Base-by-base conservation (phyloP, 2,888 invertebrate species). In the Rhamnusium bicolor region DNA sequence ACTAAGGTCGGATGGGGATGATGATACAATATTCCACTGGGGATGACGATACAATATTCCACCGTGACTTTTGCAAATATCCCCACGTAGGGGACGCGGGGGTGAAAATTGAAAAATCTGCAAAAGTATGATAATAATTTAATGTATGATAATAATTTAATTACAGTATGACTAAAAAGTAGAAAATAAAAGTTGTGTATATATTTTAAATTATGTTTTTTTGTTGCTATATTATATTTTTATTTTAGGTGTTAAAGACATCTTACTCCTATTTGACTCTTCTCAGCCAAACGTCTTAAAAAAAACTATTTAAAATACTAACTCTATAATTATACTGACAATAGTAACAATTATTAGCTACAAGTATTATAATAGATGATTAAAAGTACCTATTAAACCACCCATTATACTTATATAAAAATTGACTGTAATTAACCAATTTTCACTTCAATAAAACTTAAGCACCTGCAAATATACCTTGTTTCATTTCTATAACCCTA, bases 261-360 rank as follows among this genome's bases (percentile, higher is more conserved):
- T 68, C 80, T 5, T 80, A 80, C 46, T 80, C 80, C 1, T 80
- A 76, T 27, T 10, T 78, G 21, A 74, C 80, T 16, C 60, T 76
- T 4, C 49, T 76, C 14, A 72, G 70, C 14, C 70, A 71, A 53
- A 74, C 76, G 8, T 69, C 71, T 40, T 76, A 56, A 72, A 46
- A n/a, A 29, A 3, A 27, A 6, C 14, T n/a, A n/a, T 29, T 46
- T n/a, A 12, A n/a, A 7, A 18, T 16, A 10, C 5, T 10, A 6
- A 10, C 12, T 14, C 29, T 14, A 32, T 1, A 29, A 58, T 58
- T 58, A 58, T 16, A 58, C 58, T 14, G 18, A 16, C 29, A 16
- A n/a, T 24, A 24, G 6, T n/a, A n/a, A 12, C 24, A 24, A 24
- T 24, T 32, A 32, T 24, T 54, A 54, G n/a, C 4, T n/a, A 19